These are phyloP conservation scores for Drosophila affinis DNA, from an alignment of 2,888 invertebrate species.

Conservation along the genomic window DNA sequence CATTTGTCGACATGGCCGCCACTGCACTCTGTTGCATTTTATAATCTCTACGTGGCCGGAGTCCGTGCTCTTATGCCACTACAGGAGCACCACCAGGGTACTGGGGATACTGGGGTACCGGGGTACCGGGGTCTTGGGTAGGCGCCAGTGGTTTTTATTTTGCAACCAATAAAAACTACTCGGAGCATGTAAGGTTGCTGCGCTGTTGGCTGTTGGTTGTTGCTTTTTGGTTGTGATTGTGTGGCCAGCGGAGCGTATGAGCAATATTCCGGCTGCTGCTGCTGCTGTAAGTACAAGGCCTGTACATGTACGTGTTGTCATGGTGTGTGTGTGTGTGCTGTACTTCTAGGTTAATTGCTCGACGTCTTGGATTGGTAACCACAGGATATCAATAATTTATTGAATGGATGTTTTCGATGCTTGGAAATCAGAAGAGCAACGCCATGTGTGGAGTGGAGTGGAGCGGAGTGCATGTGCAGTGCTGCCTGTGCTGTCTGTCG, in stretches of 20 bases:
- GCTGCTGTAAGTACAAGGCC: constrained; percentile 15
- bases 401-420: neutral
- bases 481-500: neutral
- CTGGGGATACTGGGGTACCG: neutral
- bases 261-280: constrained; percentile 23
- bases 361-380: constrained; percentile 1
- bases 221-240: constrained; percentile 15
- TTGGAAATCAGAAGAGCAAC: constrained; percentile 7
- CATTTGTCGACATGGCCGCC: constrained; percentile 30
- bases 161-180: constrained; percentile 39
- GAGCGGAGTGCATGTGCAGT: neutral
- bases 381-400: constrained; percentile 9
- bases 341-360: constrained; percentile 31
- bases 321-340: neutral
- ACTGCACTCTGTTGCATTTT: constrained; percentile 48
- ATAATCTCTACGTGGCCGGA: constrained; percentile 40
- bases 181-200: constrained; percentile 21
- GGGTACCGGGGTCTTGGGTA: neutral
- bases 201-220: neutral
- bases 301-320: constrained; percentile 7
- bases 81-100: neutral
- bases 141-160: constrained; percentile 47
- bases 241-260: constrained; percentile 40
- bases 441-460: neutral
- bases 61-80: neutral